These are phyloP conservation scores for Tachina lurida DNA, from an alignment of 2,888 invertebrate species.

Conservation along the genomic window DNA sequence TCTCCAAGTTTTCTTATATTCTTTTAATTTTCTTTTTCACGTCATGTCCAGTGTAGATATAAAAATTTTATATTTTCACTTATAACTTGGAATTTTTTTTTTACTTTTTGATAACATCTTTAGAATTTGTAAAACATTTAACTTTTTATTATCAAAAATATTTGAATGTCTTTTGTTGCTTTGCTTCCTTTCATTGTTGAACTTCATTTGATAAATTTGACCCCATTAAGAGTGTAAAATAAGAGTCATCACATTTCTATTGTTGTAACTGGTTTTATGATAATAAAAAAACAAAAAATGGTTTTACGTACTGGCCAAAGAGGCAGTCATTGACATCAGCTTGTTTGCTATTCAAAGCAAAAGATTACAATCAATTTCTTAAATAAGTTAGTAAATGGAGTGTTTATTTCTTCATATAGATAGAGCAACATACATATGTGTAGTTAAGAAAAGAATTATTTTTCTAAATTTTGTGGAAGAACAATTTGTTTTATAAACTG, in stretches of 20 bases:
- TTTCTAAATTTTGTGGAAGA: too few species aligned
- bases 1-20: too few species aligned
- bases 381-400: too few species aligned
- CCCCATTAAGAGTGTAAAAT: slow-evolving; percentile 67
- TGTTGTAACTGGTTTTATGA: slow-evolving; percentile 31
- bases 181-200: slow-evolving; percentile 25
- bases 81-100: background rate
- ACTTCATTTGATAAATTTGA: slow-evolving; percentile 70
- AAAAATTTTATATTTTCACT: background rate
- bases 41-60: background rate
- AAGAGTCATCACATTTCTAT: slow-evolving; percentile 59
- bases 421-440: too few species aligned
- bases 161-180: slow-evolving; percentile 57
- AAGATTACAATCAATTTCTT: too few species aligned
- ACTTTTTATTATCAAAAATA: slow-evolving; percentile 69
- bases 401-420: too few species aligned
- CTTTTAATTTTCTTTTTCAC: too few species aligned
- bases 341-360: background rate
- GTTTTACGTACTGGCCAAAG: background rate
- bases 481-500: too few species aligned
- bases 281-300: too few species aligned
- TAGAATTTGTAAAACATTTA: slow-evolving; percentile 46
- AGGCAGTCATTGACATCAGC: background rate
- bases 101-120: slow-evolving; percentile 30
- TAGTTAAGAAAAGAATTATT: too few species aligned